A percentile compares a stretch with the other conserved stretches of the same genome.
phyloP scores from a whole-genome alignment of 2,797 vertebrate species.

The Leptoclinus maculatus region DNA sequence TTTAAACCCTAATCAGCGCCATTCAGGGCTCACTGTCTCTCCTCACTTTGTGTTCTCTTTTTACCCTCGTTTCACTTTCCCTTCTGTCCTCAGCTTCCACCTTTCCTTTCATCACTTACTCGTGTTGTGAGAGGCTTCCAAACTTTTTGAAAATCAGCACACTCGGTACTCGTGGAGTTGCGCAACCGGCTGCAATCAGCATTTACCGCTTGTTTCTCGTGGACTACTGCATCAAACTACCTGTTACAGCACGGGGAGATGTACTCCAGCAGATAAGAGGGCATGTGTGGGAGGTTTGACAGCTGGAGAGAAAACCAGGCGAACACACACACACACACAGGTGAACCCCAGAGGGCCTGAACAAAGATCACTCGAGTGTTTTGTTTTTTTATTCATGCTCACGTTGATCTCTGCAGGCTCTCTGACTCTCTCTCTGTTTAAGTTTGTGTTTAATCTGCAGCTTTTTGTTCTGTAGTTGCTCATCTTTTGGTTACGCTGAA shows the following conservation, averaged over 20 bases:
- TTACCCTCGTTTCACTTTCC: constrained; percentile 2
- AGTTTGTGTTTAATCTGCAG: constrained; percentile 7
- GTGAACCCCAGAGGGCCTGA: constrained; percentile 5
- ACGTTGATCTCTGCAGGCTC: constrained; percentile 7
- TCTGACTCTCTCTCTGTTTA: too few species aligned
- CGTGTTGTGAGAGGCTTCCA: not conserved
- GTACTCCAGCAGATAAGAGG: constrained; percentile 31
- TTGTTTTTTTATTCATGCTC: constrained; percentile 8
- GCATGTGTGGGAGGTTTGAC: constrained; percentile 25
- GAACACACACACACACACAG: not conserved
- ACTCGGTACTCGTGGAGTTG: constrained; percentile 16
- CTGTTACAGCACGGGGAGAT: constrained; percentile 16
- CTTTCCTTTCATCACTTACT: constrained; percentile 17
- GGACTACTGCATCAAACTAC: constrained; percentile 4
- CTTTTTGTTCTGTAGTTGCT: not conserved
- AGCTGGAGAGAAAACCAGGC: constrained; percentile 22
- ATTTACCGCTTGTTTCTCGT: constrained; percentile 27
- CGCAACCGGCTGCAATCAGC: constrained; percentile 25
- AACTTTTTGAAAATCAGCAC: constrained; percentile 10
- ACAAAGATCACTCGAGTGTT: constrained; percentile 1
- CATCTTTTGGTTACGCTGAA: not conserved
- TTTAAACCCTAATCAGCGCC: constrained; percentile 10
- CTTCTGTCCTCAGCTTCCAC: constrained; percentile 1
- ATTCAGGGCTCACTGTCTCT: not conserved
- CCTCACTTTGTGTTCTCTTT: not conserved